A percentile compares a stretch with the other conserved stretches of the same genome.
Evolutionary conservation across 2,113 vertebrate genomes (phyloP).

Genomic region (Sciurus niger): DNA sequence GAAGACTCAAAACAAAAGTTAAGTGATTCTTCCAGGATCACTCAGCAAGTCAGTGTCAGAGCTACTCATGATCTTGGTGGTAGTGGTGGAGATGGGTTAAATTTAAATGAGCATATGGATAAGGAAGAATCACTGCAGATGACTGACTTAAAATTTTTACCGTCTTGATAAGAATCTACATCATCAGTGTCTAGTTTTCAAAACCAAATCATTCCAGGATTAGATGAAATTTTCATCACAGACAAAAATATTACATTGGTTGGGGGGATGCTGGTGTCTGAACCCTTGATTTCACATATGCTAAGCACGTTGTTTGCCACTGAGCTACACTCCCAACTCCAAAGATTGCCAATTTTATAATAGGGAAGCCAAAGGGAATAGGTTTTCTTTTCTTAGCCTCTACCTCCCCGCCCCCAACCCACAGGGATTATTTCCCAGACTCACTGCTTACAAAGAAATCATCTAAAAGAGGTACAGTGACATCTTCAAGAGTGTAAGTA

Average conservation of each 20-base stretch:
- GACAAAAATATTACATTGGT: background rate
- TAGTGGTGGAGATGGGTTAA: background rate
- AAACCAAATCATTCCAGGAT: slow-evolving; percentile 36
- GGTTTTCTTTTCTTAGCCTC: background rate
- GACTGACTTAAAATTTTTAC: background rate
- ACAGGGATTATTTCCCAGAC: background rate
- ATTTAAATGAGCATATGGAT: background rate
- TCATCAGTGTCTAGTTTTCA: background rate
- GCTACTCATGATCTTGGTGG: background rate
- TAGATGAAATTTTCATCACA: background rate
- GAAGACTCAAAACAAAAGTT: slow-evolving; percentile 51
- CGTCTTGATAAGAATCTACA: background rate
- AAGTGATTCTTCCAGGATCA: slow-evolving; percentile 21
- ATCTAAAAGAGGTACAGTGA: background rate
- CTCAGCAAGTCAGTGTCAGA: background rate
- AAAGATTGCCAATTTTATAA: background rate
- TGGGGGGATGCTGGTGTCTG: background rate
- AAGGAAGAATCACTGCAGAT: background rate
- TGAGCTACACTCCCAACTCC: background rate
- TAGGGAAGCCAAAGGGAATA: background rate
- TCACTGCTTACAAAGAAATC: slow-evolving; percentile 27
- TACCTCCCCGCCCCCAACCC: background rate
- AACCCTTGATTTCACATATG: background rate
- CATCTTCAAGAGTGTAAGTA: background rate
- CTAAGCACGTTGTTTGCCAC: background rate